Percentiles rank a stretch among this genome's conserved stretches.
Conservation (phyloP, 2,888 invertebrate genomes). For the Andrena marginata region DNA sequence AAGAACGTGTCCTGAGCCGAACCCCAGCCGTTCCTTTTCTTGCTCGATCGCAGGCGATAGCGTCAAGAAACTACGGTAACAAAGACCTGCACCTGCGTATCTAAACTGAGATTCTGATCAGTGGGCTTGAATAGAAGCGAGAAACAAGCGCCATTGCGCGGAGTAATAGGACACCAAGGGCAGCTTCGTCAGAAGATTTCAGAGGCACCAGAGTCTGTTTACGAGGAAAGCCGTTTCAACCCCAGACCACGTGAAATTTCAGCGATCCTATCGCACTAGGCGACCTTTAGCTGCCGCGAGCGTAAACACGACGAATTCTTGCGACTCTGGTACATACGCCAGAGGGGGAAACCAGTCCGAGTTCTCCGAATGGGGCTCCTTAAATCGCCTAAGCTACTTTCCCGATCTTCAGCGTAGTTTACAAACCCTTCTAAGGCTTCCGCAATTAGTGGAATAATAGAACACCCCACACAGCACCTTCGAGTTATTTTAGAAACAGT, state of each 20-base stretch:
- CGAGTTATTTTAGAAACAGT: no score
- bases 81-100: neutral
- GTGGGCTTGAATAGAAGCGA: neutral
- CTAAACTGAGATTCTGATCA: neutral
- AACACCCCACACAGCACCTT: no score
- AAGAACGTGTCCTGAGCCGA: neutral
- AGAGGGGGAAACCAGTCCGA: slow-evolving; percentile 2
- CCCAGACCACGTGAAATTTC: slow-evolving; percentile 9
- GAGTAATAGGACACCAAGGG: no score
- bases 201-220: neutral
- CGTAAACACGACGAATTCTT: neutral
- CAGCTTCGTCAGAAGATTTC: no score
- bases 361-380: neutral
- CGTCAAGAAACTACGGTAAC: neutral
- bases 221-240: neutral
- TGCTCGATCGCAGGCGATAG: neutral
- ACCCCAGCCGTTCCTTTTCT: neutral
- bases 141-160: neutral
- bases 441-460: no score
- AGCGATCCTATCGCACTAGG: slow-evolving; percentile 26
- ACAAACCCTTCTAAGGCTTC: no score
- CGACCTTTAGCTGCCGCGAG: neutral
- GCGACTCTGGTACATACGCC: neutral
- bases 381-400: neutral
- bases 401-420: neutral